Evolutionary conservation across 2,113 vertebrate genomes (phyloP), one percentile per base, ranked within the genome.

Genomic region (Nothobranchius furzeri): DNA sequence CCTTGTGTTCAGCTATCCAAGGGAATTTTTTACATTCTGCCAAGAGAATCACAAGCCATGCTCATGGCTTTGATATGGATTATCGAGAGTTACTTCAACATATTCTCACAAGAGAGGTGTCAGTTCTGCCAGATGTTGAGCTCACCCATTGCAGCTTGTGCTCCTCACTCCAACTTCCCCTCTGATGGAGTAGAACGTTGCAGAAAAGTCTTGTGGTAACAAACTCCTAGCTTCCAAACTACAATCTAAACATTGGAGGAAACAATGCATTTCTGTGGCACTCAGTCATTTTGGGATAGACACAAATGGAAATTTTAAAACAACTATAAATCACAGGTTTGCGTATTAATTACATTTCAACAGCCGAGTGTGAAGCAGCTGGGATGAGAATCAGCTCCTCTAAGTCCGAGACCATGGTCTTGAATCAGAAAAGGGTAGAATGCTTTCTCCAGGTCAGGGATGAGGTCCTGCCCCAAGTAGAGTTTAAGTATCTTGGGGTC

Each of bases 81-180:
- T 45, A 78, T 81, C 40, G 68, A 72, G 68, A 68, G 68, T 56
- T 64, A 50, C 65, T 45, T 12, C 12, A 43, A 35, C 73, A 42
- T 50, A 55, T 74, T 74, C 64, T 81, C 69, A 61, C 69, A 65
- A 66, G 82, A 69, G 61, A 62, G 46, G 17, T 83, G 77, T 81
- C 75, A 66, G 60, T 66, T 60, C 17, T 53, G 62, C 85, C 78
- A 85, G 83, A 73, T 85, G 85, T 66, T 76, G 60, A 46, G 69
- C 12, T 62, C 69, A 69, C 74, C 65, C 58, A 55, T 69, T 73
- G 78, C 86, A 88, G 73, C 83, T 85, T 83, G 81, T 56, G 24
- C 71, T 82, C 63, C 47, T 70, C 37, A 35, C 75, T 76, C 72
- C 78, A 68, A 48, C 70, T 68, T 79, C 73, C 60, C 60, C 56